Evolutionary conservation across 1,140 invertebrate species (phyloP).

Genomic region (Matsumurasca onukii): DNA sequence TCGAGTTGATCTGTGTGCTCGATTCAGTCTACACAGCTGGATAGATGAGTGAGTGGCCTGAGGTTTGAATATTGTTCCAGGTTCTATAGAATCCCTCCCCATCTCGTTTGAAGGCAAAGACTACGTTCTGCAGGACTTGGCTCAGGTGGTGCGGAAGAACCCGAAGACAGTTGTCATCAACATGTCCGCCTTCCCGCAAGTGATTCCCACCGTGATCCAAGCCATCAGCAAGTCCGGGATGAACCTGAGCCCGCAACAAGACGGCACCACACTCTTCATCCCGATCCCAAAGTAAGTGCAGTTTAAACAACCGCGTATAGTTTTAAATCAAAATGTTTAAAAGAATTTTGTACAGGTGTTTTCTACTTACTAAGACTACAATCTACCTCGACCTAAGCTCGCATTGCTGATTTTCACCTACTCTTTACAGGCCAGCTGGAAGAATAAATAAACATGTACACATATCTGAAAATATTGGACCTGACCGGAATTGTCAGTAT

Average conservation of each 20-base stretch:
- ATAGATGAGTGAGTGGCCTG: too few species aligned
- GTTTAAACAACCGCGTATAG: too few species aligned
- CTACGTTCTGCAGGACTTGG: constrained; percentile 83
- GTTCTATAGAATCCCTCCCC: constrained; percentile 73
- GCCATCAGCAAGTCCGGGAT: constrained; percentile 77
- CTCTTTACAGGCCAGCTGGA: too few species aligned
- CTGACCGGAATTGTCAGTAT: too few species aligned
- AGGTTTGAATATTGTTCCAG: too few species aligned
- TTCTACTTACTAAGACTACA: too few species aligned
- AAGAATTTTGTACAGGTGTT: background rate
- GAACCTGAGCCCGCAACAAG: constrained; percentile 93
- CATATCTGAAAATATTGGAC: too few species aligned
- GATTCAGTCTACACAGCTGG: too few species aligned
- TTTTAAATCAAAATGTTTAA: background rate
- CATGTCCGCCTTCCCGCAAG: constrained; percentile 79
- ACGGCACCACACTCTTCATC: constrained; percentile 85
- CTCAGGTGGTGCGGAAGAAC: constrained; percentile 84
- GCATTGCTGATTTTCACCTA: too few species aligned
- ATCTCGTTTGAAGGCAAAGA: constrained; percentile 79
- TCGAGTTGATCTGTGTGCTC: too few species aligned
- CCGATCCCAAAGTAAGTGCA: constrained; percentile 78
- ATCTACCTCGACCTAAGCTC: too few species aligned
- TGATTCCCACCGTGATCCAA: constrained; percentile 72
- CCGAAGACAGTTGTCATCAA: constrained; percentile 85
- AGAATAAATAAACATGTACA: too few species aligned